Evolutionary conservation across 2,113 vertebrate species (phyloP), one percentile per base, ranked within the genome.

Genomic region (Phalacrocorax pelagicus): DNA sequence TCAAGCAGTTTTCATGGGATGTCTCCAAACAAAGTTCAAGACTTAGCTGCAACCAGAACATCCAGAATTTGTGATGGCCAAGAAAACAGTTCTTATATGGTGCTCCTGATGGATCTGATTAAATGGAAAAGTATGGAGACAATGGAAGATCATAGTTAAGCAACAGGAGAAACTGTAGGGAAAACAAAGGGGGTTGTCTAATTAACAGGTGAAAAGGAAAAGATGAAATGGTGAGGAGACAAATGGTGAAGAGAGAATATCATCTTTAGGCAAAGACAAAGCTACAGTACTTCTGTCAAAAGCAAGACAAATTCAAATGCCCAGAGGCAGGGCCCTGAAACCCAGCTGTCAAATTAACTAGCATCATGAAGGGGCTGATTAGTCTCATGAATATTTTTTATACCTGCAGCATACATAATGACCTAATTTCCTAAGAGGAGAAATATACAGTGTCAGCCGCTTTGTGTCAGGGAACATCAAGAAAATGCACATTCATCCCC

Each of bases 1-100:
- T 84, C 80, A 86, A 92, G 74, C 78, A 83, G 77, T 83, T 92
- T 58, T 81, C 81, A 81, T 38, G 57, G 55, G 78, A 79, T 5
- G 4, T 58, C 82, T 89, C 84, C 78, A 77, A 90, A 79, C 40
- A 84, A 92, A 79, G 74, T 67, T 91, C 92, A 92, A 94, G 80
- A 62, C 55, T 83, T 81, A 73, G 63, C 95, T 96, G 69, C 80
- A 94, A 86, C 42, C 74, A 94, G 51, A 92, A 89, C 66, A 92
- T 70, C 58, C 87, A 77, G 92, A 92, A 90, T 52, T 61, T 73
- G 63, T 65, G 78, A 84, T 58, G 75, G 85, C 62, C 85, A 82
- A 93, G 87, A 87, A 86, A 91, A 77, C 26, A 88, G 81, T 57
- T 91, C 74, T 92, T 82, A 90, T 12, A 82, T 62, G 79, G 75